Evolutionary conservation across 2,888 invertebrate genomes (phyloP).

Genomic region (Lampropteryx suffumata): DNA sequence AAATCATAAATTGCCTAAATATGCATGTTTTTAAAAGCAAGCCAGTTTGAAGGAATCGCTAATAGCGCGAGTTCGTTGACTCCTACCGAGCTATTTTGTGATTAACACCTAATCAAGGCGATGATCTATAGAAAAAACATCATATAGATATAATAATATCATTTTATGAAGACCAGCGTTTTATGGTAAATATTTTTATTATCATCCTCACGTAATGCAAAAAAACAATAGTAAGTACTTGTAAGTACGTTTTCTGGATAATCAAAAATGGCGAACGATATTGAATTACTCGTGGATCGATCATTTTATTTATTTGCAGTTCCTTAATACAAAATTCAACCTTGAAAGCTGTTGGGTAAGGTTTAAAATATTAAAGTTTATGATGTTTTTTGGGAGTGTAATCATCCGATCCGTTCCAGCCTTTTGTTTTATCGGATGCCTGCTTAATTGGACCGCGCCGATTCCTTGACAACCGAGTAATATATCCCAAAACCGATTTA

Average conservation of each 20-base stretch:
- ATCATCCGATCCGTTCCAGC: conserved; percentile 53
- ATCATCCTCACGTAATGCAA: conserved; percentile 9
- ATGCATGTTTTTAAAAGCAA: conserved; percentile 20
- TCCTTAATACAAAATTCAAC: conserved; percentile 29
- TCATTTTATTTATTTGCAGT: conserved; percentile 33
- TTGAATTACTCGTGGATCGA: conserved; percentile 46
- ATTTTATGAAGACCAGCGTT: conserved; percentile 13
- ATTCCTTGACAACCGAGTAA: conserved; percentile 53
- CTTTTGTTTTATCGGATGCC: conserved; percentile 49
- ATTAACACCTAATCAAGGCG: conserved; percentile 58
- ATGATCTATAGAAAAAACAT: conserved; percentile 44
- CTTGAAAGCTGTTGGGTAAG: conserved; percentile 37
- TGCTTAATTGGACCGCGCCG: conserved; percentile 55
- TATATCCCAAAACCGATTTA: conserved; percentile 30
- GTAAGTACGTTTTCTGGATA: conserved; percentile 36
- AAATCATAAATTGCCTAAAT: neutral
- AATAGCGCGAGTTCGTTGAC: conserved; percentile 51
- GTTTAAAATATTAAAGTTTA: conserved; percentile 33
- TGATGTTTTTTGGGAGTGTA: conserved; percentile 40
- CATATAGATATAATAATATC: conserved; percentile 35
- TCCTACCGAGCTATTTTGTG: conserved; percentile 57
- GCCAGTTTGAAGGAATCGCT: conserved; percentile 34
- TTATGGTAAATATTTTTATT: conserved; percentile 19
- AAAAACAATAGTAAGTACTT: conserved; percentile 37
- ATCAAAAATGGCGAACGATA: conserved; percentile 54